Evolutionary conservation across 2,797 vertebrate species (phyloP).

Genomic region (Falco rusticolus): DNA sequence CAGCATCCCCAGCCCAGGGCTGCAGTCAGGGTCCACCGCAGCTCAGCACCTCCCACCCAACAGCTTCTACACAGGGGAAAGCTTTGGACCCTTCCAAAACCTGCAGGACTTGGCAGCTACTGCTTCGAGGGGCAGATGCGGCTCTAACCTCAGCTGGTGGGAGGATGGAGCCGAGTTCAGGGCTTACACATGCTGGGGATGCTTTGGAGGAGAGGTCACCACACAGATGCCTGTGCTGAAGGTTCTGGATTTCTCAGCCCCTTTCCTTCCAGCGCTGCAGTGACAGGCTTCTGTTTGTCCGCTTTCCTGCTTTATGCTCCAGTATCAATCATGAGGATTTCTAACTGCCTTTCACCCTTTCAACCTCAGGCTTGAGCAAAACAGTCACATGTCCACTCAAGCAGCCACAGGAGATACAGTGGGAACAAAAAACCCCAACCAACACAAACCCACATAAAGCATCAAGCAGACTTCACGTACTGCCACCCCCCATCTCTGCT

Average conservation of each 20-base stretch:
- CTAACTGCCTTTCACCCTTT: background rate
- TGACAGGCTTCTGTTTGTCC: background rate
- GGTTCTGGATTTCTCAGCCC: background rate
- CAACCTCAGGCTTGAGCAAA: background rate
- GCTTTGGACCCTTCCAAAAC: background rate
- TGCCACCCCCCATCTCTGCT: background rate
- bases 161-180: background rate
- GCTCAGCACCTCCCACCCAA: background rate
- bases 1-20: background rate
- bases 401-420: background rate
- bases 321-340: background rate
- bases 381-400: background rate
- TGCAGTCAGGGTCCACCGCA: background rate
- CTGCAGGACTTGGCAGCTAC: background rate
- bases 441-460: background rate
- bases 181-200: background rate
- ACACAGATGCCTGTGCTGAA: background rate
- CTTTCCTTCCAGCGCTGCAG: background rate
- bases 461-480: background rate
- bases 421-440: fast-evolving
- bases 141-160: background rate
- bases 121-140: background rate
- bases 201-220: background rate
- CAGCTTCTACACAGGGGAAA: background rate
- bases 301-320: background rate